phyloP scores from a whole-genome alignment of 2,113 vertebrate genomes.

The Phoxinus phoxinus region DNA sequence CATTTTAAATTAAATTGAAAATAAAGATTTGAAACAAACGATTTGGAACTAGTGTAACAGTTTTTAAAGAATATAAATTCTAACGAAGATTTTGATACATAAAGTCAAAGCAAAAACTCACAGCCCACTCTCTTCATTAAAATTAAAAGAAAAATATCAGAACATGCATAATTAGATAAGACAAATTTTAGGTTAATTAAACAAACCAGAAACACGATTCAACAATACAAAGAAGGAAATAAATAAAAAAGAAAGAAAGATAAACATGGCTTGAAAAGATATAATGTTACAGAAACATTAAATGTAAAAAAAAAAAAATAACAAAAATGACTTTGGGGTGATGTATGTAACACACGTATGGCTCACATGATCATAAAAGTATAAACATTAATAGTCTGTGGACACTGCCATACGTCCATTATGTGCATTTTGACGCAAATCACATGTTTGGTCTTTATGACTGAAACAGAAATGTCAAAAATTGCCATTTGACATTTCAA shows the following conservation, averaged over 20 bases:
- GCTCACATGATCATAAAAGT: not conserved
- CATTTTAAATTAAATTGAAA: not conserved
- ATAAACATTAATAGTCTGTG: not conserved
- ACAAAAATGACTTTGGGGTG: no score
- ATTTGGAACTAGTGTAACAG: not conserved
- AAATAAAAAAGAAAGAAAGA: not conserved
- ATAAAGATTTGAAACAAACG: not conserved
- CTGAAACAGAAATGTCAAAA: conserved; percentile 51
- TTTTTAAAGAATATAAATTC: no score
- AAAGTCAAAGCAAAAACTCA: not conserved
- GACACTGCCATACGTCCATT: not conserved
- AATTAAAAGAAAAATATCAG: not conserved
- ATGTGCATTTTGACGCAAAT: conserved; percentile 15
- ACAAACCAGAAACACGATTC: not conserved
- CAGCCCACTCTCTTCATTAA: not conserved
- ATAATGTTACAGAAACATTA: not conserved
- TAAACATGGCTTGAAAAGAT: not conserved
- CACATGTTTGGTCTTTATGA: conserved; percentile 27
- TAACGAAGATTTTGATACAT: no score
- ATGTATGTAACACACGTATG: not conserved
- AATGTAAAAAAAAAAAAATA: not conserved
- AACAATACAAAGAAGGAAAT: no score
- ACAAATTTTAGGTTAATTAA: not conserved
- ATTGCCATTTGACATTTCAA: conserved; percentile 50
- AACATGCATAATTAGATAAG: not conserved